Conservation (phyloP, 2,113 vertebrate genomes). For the Ornithorhynchus anatinus region DNA sequence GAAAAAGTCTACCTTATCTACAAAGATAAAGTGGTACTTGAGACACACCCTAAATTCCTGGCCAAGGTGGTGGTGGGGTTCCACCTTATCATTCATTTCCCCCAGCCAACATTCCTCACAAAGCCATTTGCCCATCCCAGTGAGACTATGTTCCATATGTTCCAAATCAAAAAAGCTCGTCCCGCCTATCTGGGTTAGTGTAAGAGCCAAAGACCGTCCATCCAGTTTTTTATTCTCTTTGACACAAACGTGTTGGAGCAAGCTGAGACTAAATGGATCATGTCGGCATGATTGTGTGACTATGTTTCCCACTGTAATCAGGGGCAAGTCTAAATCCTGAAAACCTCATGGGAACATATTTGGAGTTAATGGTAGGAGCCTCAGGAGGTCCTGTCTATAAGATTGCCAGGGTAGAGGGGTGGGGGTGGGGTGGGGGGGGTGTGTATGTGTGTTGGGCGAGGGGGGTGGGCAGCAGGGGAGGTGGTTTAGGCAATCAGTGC, state of each 20-base stretch:
- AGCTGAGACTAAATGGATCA: conserved; percentile 22
- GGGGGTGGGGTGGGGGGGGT: too few species aligned
- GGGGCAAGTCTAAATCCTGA: neutral
- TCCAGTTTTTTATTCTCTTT: conserved; percentile 26
- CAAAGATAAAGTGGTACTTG: conserved; percentile 32
- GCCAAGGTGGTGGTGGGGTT: conserved; percentile 36
- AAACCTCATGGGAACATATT: neutral
- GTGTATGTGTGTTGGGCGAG: too few species aligned
- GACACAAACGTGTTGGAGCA: conserved; percentile 25
- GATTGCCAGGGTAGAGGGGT: too few species aligned
- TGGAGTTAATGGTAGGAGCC: too few species aligned
- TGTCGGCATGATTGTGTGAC: neutral
- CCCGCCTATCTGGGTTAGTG: conserved; percentile 15
- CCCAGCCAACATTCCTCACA: conserved; percentile 40
- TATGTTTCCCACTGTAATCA: conserved; percentile 24
- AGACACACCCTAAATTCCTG: conserved; percentile 37
- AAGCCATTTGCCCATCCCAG: conserved; percentile 31
- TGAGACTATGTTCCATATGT: conserved; percentile 4
- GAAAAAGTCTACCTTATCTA: conserved; percentile 33
- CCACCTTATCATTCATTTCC: conserved; percentile 42
- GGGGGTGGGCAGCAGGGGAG: too few species aligned
- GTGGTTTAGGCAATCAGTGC: too few species aligned
- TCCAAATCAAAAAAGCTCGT: conserved; percentile 20
- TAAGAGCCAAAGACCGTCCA: neutral
- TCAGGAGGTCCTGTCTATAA: too few species aligned